Evolutionary conservation across 2,113 vertebrate species (phyloP).

Genomic region (Leptosomus discolor): DNA sequence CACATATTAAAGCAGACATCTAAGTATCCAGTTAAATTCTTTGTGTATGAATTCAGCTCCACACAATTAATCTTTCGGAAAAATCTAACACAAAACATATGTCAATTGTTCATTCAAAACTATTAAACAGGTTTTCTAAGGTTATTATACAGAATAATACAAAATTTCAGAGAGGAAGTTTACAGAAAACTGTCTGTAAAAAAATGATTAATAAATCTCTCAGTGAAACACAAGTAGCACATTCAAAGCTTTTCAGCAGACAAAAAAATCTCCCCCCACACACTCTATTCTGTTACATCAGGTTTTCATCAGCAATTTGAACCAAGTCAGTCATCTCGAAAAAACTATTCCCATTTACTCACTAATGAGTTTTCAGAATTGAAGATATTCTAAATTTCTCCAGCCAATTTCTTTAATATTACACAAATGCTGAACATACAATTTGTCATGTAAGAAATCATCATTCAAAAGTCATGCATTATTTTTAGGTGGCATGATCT

Average conservation of each 20-base stretch:
- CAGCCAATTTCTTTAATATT: neutral
- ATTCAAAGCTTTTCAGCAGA: neutral
- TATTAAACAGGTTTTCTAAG: neutral
- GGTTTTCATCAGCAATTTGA: constrained; percentile 46
- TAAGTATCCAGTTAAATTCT: neutral
- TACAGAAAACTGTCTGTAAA: neutral
- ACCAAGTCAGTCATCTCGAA: constrained; percentile 11
- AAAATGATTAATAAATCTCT: neutral
- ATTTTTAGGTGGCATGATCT: constrained; percentile 10
- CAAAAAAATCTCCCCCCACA: neutral
- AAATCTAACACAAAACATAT: neutral
- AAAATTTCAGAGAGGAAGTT: neutral
- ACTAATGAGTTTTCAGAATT: constrained; percentile 18
- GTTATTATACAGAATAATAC: neutral
- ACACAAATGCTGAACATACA: neutral
- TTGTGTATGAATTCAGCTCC: neutral
- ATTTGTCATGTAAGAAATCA: neutral
- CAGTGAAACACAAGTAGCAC: neutral
- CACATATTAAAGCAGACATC: neutral
- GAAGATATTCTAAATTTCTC: constrained; percentile 16
- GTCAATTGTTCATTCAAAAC: neutral
- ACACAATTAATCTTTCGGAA: neutral
- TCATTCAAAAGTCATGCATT: neutral
- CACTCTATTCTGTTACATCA: neutral
- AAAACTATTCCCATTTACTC: constrained; percentile 8